phyloP scores from a whole-genome alignment of 1,140 invertebrate species.

The Plodia interpunctella region DNA sequence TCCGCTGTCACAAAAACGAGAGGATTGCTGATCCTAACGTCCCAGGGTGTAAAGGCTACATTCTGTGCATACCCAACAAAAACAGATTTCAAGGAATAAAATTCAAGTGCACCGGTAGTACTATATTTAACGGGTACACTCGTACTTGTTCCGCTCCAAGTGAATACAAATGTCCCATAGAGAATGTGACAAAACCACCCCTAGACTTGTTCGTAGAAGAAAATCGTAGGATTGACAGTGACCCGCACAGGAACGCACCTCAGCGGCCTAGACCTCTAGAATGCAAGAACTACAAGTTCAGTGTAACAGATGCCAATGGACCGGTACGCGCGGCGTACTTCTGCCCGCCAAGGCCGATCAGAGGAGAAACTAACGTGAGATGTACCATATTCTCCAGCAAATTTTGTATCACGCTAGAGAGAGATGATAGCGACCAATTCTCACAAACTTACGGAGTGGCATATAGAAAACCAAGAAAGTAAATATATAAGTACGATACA shows the following conservation, averaged over 20 bases:
- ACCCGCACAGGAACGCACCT: not conserved
- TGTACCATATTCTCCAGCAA: constrained; percentile 69
- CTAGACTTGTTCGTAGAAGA: constrained; percentile 27
- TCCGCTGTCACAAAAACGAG: constrained; percentile 55
- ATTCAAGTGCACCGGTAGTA: constrained; percentile 65
- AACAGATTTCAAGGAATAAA: constrained; percentile 65
- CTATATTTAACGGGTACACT: constrained; percentile 60
- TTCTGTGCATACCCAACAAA: constrained; percentile 64
- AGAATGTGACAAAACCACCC: constrained; percentile 30
- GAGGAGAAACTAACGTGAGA: constrained; percentile 38
- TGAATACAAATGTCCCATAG: constrained; percentile 55
- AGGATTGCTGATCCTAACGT: constrained; percentile 59
- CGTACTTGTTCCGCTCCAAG: constrained; percentile 52
- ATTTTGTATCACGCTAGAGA: constrained; percentile 62
- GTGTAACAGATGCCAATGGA: constrained; percentile 47
- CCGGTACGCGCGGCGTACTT: constrained; percentile 54
- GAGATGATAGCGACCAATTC: constrained; percentile 56
- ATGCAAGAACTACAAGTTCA: constrained; percentile 66
- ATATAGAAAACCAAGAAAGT: constrained; percentile 45
- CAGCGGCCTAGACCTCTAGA: constrained; percentile 45
- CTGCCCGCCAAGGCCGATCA: constrained; percentile 48
- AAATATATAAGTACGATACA: not conserved
- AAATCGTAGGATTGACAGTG: constrained; percentile 28
- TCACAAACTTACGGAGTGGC: constrained; percentile 38
- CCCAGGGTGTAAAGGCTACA: constrained; percentile 64